Evolutionary conservation across 2,888 invertebrate genomes (phyloP), one percentile per base, ranked within the genome.

Genomic region (Orthonychiurus folsomi): DNA sequence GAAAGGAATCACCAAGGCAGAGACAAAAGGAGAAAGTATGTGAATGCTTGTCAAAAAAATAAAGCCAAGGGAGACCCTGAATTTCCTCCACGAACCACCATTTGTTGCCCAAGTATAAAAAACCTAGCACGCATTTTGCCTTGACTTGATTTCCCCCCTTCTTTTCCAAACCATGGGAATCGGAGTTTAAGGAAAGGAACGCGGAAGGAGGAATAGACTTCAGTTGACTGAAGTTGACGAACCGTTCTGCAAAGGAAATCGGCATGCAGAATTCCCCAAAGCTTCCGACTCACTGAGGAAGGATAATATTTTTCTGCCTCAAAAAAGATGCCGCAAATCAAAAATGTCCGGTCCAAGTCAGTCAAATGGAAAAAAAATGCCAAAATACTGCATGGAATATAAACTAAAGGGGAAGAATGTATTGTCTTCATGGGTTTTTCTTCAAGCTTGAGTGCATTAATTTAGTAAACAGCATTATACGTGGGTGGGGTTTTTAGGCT

Each of bases 81-180:
- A 15, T 37, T 37, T n/a, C n/a, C n/a, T n/a, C 9, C 37, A 37
- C 37, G 5, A 37, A 15, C 37, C 9, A 37, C 37, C 15, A 37
- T n/a, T n/a, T n/a, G n/a, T n/a, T n/a, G 37, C 37, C 37, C 37
- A 37, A 37, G n/a, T n/a, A n/a, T n/a, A 37, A 37, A 37, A 37
- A 37, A 9, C 37, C 37, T 9, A 37, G 9, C 37, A 37, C 37
- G 9, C 5, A n/a, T n/a, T n/a, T n/a, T 5, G 15, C 9, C 37
- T 37, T 37, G 37, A 37, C 37, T 37, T 37, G 37, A 37, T 37
- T 37, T 37, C 15, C 37, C 15, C 37, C 37, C n/a, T n/a, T n/a
- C n/a, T n/a, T n/a, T n/a, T n/a, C n/a, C n/a, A n/a, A n/a, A n/a
- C n/a, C n/a, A n/a, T n/a, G n/a, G n/a, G n/a, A n/a, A n/a, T n/a